Conservation (phyloP, 2,797 vertebrate species). For the Sphaeramia orbicularis region DNA sequence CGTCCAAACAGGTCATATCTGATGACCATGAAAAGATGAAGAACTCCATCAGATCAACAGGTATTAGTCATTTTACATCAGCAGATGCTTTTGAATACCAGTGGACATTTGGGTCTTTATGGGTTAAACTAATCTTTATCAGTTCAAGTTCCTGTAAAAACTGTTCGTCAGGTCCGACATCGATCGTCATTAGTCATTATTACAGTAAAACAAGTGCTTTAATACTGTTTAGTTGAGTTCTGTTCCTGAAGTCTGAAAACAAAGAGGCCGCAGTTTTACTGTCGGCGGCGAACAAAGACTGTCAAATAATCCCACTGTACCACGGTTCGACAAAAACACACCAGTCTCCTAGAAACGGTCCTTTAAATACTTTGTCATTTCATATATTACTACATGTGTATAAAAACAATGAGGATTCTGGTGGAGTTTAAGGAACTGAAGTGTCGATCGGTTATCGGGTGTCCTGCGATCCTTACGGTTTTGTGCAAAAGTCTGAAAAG, state of each 20-base stretch:
- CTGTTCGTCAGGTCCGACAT: neutral
- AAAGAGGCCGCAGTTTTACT: neutral
- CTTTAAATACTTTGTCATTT: slow-evolving; percentile 42
- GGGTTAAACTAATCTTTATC: too few species aligned
- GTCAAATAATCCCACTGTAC: slow-evolving; percentile 4
- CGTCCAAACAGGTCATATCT: too few species aligned
- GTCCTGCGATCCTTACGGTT: slow-evolving; percentile 2
- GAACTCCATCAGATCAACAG: too few species aligned
- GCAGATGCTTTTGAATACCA: too few species aligned
- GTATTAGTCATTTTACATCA: too few species aligned
- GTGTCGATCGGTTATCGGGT: neutral
- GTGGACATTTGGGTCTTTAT: too few species aligned
- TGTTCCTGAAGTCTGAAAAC: neutral
- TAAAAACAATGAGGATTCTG: slow-evolving; percentile 54
- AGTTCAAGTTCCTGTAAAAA: too few species aligned
- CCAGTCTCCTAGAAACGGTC: slow-evolving; percentile 49
- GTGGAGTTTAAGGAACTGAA: neutral
- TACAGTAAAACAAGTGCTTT: neutral
- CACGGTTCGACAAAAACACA: slow-evolving; percentile 59
- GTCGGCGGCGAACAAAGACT: too few species aligned
- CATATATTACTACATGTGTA: slow-evolving; percentile 73
- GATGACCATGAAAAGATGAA: too few species aligned
- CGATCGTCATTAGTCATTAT: neutral
- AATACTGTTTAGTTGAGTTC: neutral
- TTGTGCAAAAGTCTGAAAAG: slow-evolving; percentile 14